Evolutionary conservation across 2,113 vertebrate species (phyloP), one percentile per base, ranked within the genome.

Genomic region (Gobio gobio): DNA sequence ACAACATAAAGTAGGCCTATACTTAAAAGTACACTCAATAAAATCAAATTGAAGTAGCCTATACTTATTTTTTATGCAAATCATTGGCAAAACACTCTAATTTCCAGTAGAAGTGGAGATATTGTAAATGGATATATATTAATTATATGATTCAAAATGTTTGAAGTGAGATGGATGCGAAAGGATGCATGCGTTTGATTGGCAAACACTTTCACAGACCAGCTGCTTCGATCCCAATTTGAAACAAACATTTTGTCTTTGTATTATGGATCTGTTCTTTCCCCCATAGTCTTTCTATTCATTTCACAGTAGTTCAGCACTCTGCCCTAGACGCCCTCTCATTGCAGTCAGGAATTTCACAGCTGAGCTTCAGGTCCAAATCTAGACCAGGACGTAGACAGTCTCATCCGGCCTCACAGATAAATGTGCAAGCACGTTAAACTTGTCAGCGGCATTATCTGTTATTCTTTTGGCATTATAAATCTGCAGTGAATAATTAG

Each of bases 271-370:
- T 70, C 36, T 14, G 2, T 29, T 82, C 26, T 43, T 78, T 40
- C 63, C 87, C 79, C 82, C 83, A 87, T 74, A 43, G 5, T 78
- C 87, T 88, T 90, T 87, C 89, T 76, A 77, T 92, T 89, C 64
- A 92, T 45, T 51, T 45, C 80, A 33, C 76, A 89, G 86, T 86
- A 86, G 90, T 77, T n/a, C 83, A 85, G 86, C 87, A 85, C 87
- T 59, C 74, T 91, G 85, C 86, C 90, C 89, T 13, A 51, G 88
- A 78, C 22, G 36, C 58, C 84, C 78, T 94, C 90, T 83, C 93
- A 89, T 91, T 89, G 78, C 84, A 5, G 3, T 93, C 83, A 83
- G 91, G 93, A 94, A 95, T 95, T 92, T 95, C 94, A 92, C 94
- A 94, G 86, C 14, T 78, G 82, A 47, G 68, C 79, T 86, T 85